These are phyloP conservation scores for Tanytarsus gracilentus DNA, from an alignment of 2,888 invertebrate species.

Conservation along the genomic window DNA sequence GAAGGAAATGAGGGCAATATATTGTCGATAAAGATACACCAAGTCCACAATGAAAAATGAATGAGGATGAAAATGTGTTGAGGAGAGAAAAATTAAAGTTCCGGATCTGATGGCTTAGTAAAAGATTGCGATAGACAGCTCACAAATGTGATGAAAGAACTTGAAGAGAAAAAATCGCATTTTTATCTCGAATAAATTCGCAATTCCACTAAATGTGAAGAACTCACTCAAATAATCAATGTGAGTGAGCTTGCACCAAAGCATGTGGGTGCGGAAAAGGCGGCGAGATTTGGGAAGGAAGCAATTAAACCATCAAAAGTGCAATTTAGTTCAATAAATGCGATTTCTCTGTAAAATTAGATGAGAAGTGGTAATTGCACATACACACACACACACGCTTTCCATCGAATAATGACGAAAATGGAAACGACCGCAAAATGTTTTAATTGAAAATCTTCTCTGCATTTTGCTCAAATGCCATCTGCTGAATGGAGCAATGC, in stretches of 20 bases:
- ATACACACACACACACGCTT: too few relatives aligned
- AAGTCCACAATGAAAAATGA: slow-evolving; percentile 20
- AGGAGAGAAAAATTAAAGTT: slow-evolving; percentile 11
- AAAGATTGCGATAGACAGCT: neutral
- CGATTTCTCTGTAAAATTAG: neutral
- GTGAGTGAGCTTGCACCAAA: neutral
- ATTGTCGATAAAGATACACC: neutral
- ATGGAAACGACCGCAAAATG: slow-evolving; percentile 17
- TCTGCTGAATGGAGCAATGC: slow-evolving; percentile 15
- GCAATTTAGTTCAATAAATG: slow-evolving; percentile 5
- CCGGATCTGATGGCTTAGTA: neutral
- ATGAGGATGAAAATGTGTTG: slow-evolving; percentile 4
- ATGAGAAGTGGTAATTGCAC: neutral
- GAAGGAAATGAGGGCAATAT: slow-evolving; percentile 23
- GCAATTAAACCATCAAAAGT: slow-evolving; percentile 17
- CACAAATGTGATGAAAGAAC: too few relatives aligned
- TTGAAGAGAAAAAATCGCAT: too few relatives aligned
- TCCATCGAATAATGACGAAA: neutral
- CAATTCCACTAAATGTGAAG: neutral
- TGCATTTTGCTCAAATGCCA: slow-evolving; percentile 1
- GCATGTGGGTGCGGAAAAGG: neutral
- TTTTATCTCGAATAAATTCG: too few relatives aligned
- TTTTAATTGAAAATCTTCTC: slow-evolving; percentile 23
- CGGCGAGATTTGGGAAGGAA: neutral
- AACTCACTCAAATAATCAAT: neutral